Evolutionary conservation across 2,113 vertebrate species (phyloP).

Genomic region (Echinops telfairi): DNA sequence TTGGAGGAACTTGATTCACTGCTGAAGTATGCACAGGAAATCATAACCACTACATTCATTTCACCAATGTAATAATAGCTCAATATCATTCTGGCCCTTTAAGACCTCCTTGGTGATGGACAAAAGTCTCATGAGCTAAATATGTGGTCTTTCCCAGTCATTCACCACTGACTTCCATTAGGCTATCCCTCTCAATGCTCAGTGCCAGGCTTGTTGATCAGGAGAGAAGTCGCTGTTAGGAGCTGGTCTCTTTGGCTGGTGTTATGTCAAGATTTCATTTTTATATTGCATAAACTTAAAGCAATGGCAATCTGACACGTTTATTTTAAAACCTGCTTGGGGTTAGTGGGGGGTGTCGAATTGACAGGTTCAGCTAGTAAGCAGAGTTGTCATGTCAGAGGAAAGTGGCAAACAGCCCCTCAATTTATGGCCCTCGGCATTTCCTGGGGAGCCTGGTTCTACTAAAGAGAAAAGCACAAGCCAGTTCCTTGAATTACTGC

Average conservation of each 20-base stretch:
- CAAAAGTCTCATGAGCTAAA: constrained; percentile 42
- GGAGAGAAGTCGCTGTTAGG: constrained; percentile 46
- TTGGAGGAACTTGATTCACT: not conserved
- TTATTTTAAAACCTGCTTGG: constrained; percentile 40
- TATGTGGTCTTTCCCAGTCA: constrained; percentile 21
- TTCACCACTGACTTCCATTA: constrained; percentile 24
- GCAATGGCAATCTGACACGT: constrained; percentile 11
- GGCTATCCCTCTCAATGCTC: constrained; percentile 48
- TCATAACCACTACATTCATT: constrained; percentile 43
- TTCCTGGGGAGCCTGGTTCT: not conserved
- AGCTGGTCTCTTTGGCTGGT: constrained; percentile 45
- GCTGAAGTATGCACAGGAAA: not conserved
- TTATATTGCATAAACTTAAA: constrained; percentile 50
- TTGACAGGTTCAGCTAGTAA: not conserved
- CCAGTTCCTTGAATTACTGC: not conserved
- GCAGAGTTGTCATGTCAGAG: not conserved
- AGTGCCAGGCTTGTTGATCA: constrained; percentile 26
- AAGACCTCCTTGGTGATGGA: not conserved
- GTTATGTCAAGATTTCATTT: constrained; percentile 68
- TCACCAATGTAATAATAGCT: constrained; percentile 28
- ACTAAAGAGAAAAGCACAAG: not conserved
- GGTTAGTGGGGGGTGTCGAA: constrained; percentile 39
- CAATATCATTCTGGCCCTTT: constrained; percentile 3
- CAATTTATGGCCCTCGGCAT: not conserved
- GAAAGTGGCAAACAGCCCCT: constrained; percentile 19